phyloP scores from a whole-genome alignment of 2,113 vertebrate species.

The Misgurnus anguillicaudatus region DNA sequence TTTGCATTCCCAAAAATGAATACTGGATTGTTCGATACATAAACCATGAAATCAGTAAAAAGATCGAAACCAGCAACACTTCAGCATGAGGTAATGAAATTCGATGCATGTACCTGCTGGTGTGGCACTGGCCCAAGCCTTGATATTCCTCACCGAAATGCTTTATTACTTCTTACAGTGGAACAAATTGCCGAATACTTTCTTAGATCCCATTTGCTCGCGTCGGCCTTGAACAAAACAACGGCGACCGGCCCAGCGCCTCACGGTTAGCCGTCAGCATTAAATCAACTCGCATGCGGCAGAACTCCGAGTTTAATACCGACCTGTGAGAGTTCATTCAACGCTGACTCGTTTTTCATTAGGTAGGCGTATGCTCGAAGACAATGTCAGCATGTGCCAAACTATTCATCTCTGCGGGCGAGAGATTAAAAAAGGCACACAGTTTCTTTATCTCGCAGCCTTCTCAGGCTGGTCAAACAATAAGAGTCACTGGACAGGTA shows the following conservation, averaged over 20 bases:
- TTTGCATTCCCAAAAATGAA: constrained; percentile 22
- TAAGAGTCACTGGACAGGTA: constrained; percentile 64
- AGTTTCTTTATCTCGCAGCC: constrained; percentile 66
- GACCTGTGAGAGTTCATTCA: constrained; percentile 26
- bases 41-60: not conserved
- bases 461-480: constrained; percentile 69
- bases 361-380: constrained; percentile 16
- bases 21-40: constrained; percentile 22
- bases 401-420: constrained; percentile 57
- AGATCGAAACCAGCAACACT: constrained; percentile 37
- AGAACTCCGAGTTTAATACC: not conserved
- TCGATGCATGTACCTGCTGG: constrained; percentile 52
- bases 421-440: constrained; percentile 76
- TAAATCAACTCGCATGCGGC: constrained; percentile 27
- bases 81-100: constrained; percentile 65
- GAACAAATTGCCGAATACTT: not conserved
- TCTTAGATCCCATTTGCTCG: not conserved
- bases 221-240: constrained; percentile 12
- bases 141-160: constrained; percentile 15
- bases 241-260: constrained; percentile 35
- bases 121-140: constrained; percentile 52
- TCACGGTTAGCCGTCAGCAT: constrained; percentile 9
- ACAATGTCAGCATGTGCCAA: constrained; percentile 47
- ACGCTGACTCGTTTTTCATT: constrained; percentile 20
- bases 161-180: not conserved